Evolutionary conservation across 1,140 invertebrate genomes (phyloP).

Genomic region (Pygmarrhopalites habei): DNA sequence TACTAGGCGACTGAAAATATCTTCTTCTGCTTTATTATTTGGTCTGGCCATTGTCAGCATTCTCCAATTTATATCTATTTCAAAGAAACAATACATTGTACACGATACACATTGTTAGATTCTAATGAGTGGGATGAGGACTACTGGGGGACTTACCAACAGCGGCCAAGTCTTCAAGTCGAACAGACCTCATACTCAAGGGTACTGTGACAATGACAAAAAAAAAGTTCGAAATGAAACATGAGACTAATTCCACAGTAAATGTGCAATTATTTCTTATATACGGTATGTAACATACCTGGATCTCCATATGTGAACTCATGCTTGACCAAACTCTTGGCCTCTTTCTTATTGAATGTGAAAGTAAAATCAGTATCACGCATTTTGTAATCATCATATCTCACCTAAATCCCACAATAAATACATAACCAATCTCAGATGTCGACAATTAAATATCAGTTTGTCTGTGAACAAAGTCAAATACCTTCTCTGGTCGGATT

Average conservation of each 20-base stretch:
- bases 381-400: conserved; percentile 56
- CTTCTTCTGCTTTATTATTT: conserved; percentile 72
- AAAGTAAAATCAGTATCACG: conserved; percentile 58
- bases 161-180: conserved; percentile 67
- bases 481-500: conserved; percentile 75
- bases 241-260: too few species aligned
- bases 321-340: conserved; percentile 14
- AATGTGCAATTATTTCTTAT: too few species aligned
- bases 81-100: too few species aligned
- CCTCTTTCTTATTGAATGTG: conserved; percentile 32
- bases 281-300: too few species aligned
- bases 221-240: too few species aligned
- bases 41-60: conserved; percentile 81
- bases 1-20: conserved; percentile 52
- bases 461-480: not conserved
- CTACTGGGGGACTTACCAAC: too few species aligned
- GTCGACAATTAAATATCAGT: too few species aligned
- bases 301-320: conserved; percentile 56
- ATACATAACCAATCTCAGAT: conserved; percentile 18
- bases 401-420: conserved; percentile 41
- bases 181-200: conserved; percentile 66
- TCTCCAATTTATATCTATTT: conserved; percentile 84
- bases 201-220: too few species aligned
- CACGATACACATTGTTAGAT: too few species aligned
- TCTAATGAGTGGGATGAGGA: too few species aligned